A percentile compares a stretch with the other conserved stretches of the same genome.
Conservation (phyloP, 1,140 invertebrate species). For the Harlomillsia oculata region DNA sequence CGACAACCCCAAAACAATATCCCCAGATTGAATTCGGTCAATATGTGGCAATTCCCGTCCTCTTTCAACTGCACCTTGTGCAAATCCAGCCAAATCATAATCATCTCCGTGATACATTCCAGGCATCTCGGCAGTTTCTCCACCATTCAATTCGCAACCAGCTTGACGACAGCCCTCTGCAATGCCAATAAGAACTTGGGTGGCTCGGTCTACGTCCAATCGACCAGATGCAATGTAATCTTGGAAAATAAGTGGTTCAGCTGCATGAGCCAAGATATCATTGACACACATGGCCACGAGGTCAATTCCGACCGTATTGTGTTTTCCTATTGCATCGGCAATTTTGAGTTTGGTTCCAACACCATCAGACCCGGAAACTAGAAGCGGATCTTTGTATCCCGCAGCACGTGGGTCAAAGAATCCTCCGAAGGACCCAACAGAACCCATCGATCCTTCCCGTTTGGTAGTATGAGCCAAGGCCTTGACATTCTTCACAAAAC, state of each 20-base stretch:
- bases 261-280: slow-evolving; percentile 87
- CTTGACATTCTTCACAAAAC: slow-evolving; percentile 72
- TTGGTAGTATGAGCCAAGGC: slow-evolving; percentile 59
- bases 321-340: slow-evolving; percentile 65
- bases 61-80: slow-evolving; percentile 80
- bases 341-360: slow-evolving; percentile 95
- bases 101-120: slow-evolving; percentile 77
- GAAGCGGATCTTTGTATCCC: slow-evolving; percentile 64
- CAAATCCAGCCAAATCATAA: slow-evolving; percentile 92
- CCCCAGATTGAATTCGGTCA: slow-evolving; percentile 58
- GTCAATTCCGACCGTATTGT: slow-evolving; percentile 83
- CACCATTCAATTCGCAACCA: slow-evolving; percentile 83
- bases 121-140: slow-evolving; percentile 95
- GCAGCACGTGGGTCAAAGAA: slow-evolving; percentile 67
- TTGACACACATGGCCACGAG: slow-evolving; percentile 97
- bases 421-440: slow-evolving; percentile 86
- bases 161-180: slow-evolving; percentile 74
- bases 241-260: slow-evolving; percentile 87
- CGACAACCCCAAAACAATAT: slow-evolving; percentile 74
- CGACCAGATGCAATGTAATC: slow-evolving; percentile 92
- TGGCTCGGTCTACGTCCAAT: slow-evolving; percentile 64
- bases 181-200: slow-evolving; percentile 71
- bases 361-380: slow-evolving; percentile 92
- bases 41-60: slow-evolving; percentile 60
- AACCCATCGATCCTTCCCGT: slow-evolving; percentile 60